Evolutionary conservation across 2,113 vertebrate species (phyloP).

Genomic region (Hypanus sabinus): DNA sequence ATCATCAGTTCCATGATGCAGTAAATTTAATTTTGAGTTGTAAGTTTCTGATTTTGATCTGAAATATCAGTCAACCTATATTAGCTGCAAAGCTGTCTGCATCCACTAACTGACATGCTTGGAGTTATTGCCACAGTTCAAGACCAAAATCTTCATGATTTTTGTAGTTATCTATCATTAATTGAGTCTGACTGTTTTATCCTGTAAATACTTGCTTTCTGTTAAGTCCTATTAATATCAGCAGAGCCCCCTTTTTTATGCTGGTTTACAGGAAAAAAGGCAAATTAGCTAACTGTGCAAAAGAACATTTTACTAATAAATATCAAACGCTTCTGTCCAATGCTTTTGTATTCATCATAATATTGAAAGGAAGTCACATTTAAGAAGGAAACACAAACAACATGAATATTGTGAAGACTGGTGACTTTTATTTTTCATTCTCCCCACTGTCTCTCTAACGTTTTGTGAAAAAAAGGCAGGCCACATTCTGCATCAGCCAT

Average conservation of each 20-base stretch:
- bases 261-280: not conserved
- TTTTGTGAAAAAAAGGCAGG: constrained; percentile 38
- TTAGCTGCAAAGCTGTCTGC: not conserved
- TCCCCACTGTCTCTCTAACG: constrained; percentile 36
- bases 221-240: not conserved
- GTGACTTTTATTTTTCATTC: constrained; percentile 38
- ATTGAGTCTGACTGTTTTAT: not conserved
- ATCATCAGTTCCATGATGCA: not conserved
- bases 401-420: constrained; percentile 30
- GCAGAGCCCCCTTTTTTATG: not conserved
- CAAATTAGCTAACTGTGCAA: not conserved
- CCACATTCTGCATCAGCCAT: constrained; percentile 37
- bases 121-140: not conserved
- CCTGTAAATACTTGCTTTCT: not conserved
- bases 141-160: not conserved
- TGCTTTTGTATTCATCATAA: not conserved
- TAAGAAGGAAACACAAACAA: constrained; percentile 32
- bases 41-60: not conserved
- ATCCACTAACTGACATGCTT: not conserved
- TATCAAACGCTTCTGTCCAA: not conserved
- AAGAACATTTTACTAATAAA: not conserved
- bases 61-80: not conserved
- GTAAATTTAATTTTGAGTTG: not conserved
- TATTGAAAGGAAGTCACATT: not conserved
- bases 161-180: not conserved